Base-by-base conservation (phyloP, 2,888 invertebrate genomes). In the Drosophila recens region DNA sequence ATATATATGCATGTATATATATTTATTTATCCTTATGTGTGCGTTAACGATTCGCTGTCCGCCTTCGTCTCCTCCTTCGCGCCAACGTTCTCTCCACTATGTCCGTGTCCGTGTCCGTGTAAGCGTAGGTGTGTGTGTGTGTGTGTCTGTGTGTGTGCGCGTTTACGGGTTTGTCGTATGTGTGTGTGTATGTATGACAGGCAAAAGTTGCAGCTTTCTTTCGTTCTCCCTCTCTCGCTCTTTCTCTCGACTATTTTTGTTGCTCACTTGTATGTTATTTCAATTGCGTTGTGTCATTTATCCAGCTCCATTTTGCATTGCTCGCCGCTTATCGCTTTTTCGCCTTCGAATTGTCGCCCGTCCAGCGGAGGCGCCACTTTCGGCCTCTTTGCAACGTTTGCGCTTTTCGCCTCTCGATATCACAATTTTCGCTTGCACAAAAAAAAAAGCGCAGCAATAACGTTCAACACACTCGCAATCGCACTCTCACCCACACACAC, bases 381-480 rank as follows among this genome's bases (percentile, higher is more conserved):
- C 36, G 23, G 15, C 43, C 30, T 43, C 48, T 81, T 64, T 51
- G 61, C 57, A 33, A 33, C 27, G 17, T 48, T 56, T 70, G 51
- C 57, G 52, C 48, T 62, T 71, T 79, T 67, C 48, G 51, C 49
- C 38, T 40, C 38, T 38, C 17, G 23, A 36, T 56, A 64, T 77
- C 77, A 58, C 75, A 69, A 62, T 75, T 72, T 66, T 77, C 42
- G 66, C 72, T 61, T 76, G 74, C 77, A 33, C 30, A 67, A 77
- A 75, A 77, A 67, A 75, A 75, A 73, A 75, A 75, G 79, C 75
- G 75, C 75, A 75, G 75, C 69, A 38, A 72, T 53, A 59, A 52
- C 46, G 61, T 43, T 69, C 40, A 78, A 52, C 63, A 53, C 54
- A 57, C 30, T 27, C 42, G 20, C 43, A 58, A 15, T 4, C 43